Evolutionary conservation across 2,113 vertebrate genomes (phyloP).

Genomic region (Thryonomys swinderianus): DNA sequence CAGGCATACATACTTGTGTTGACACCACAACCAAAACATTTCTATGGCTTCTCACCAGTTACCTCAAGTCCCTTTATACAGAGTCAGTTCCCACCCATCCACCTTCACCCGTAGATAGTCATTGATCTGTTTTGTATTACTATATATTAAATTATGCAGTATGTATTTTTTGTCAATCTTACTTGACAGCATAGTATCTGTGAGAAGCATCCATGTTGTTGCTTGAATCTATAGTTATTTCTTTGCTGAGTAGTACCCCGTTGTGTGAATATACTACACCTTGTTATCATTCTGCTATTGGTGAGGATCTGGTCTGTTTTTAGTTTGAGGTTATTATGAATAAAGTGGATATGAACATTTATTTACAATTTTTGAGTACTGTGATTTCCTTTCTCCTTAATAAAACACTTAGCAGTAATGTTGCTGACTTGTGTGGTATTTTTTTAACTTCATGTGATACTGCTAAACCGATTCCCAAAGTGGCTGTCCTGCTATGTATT

Average conservation of each 20-base stretch:
- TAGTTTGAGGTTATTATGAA: constrained; percentile 43
- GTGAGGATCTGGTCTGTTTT: not conserved
- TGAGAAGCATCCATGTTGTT: not conserved
- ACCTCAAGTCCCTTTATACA: not conserved
- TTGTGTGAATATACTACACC: not conserved
- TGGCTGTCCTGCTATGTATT: not conserved
- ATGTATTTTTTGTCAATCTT: not conserved
- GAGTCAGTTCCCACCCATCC: not conserved
- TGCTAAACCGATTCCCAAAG: not conserved
- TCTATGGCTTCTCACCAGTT: not conserved
- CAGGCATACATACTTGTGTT: not conserved
- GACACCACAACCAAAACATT: not conserved
- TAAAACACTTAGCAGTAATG: constrained; percentile 58
- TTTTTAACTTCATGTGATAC: not conserved
- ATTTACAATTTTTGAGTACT: constrained; percentile 34
- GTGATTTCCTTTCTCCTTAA: constrained; percentile 56
- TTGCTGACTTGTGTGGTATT: not conserved
- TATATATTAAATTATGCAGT: not conserved
- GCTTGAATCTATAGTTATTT: not conserved
- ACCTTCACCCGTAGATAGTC: not conserved
- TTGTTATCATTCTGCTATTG: not conserved
- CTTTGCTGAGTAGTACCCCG: not conserved
- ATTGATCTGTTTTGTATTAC: not conserved
- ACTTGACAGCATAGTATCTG: not conserved
- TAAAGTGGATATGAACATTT: constrained; percentile 47